phyloP scores from a whole-genome alignment of 2,888 invertebrate species.

The Drosophila prostipennis region DNA sequence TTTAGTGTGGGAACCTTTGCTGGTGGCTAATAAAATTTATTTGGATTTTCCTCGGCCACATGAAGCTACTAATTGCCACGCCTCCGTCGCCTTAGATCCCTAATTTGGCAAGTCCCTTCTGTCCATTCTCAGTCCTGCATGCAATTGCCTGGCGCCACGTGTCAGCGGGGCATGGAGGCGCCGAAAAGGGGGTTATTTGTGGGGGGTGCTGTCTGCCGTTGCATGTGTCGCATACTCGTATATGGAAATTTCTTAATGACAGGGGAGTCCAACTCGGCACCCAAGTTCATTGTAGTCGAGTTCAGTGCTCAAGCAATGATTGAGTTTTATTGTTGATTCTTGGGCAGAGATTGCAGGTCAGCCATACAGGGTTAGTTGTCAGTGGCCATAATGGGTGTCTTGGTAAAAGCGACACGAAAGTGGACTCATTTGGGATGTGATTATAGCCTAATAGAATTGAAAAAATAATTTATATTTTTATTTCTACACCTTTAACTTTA shows the following conservation, averaged over 20 bases:
- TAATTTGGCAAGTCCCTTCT: constrained; percentile 33
- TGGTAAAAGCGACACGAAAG: neutral
- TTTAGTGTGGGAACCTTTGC: constrained; percentile 59
- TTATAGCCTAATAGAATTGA: too few relatives aligned
- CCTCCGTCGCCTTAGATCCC: constrained; percentile 27
- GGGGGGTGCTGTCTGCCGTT: constrained; percentile 20
- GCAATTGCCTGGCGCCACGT: constrained; percentile 40
- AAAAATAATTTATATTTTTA: too few relatives aligned
- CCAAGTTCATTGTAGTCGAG: constrained; percentile 40
- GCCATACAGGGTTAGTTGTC: constrained; percentile 28
- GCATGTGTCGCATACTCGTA: constrained; percentile 60
- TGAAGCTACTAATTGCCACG: constrained; percentile 49
- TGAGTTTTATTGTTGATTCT: constrained; percentile 55
- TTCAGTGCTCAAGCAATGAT: constrained; percentile 53
- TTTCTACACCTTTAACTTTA: too few relatives aligned
- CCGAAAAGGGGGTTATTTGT: neutral
- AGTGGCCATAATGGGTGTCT: neutral
- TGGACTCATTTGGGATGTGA: too few relatives aligned
- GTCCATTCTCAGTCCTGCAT: constrained; percentile 29
- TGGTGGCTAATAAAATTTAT: constrained; percentile 52
- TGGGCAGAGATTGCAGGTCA: constrained; percentile 38
- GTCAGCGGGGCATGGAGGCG: constrained; percentile 2
- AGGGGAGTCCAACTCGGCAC: constrained; percentile 48
- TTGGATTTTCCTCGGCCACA: constrained; percentile 48
- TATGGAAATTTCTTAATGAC: constrained; percentile 69